Evolutionary conservation across 2,113 vertebrate species (phyloP), one percentile per base, ranked within the genome.

Genomic region (Ranitomeya imitator): DNA sequence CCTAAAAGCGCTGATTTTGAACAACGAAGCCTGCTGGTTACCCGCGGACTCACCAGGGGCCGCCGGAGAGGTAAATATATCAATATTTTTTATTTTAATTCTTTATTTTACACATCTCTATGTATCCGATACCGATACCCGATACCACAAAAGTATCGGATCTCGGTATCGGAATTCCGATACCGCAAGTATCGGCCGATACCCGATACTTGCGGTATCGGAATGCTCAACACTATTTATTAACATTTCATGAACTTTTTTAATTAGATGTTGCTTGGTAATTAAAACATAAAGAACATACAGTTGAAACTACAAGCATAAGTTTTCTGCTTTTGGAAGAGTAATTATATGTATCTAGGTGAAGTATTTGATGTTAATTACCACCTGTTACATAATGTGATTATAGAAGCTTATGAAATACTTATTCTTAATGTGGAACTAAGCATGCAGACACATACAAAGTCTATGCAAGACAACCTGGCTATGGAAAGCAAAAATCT

Each of bases 211-310:
- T n/a, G n/a, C n/a, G n/a, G n/a, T n/a, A n/a, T n/a, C n/a, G n/a
- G n/a, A n/a, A n/a, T n/a, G n/a, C n/a, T n/a, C n/a, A n/a, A n/a
- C n/a, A n/a, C n/a, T n/a, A n/a, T 74, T 65, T 45, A 82, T 73
- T 82, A 83, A 88, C 83, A 88, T 83, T 88, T 88, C 73, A 81
- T 88, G 13, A 83, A 31, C 54, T 74, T 88, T 82, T 83, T 83
- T 63, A 83, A 88, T 88, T 83, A 77, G 67, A 83, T 54, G 59
- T 88, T 88, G 86, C 69, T 54, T 52, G 63, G 55, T 88, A 63
- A 77, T 63, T n/a, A 31, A 76, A 88, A 76, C 80, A 54, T 69
- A 52, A 69, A 65, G n/a, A 18, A 37, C 31, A 83, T 69, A 83
- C 55, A 83, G 57, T 74, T 74, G 31, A 37, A 52, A 63, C 16